These are phyloP conservation scores for Rhynchonycteris naso DNA, from an alignment of 2,797 vertebrate species.

Conservation along the genomic window DNA sequence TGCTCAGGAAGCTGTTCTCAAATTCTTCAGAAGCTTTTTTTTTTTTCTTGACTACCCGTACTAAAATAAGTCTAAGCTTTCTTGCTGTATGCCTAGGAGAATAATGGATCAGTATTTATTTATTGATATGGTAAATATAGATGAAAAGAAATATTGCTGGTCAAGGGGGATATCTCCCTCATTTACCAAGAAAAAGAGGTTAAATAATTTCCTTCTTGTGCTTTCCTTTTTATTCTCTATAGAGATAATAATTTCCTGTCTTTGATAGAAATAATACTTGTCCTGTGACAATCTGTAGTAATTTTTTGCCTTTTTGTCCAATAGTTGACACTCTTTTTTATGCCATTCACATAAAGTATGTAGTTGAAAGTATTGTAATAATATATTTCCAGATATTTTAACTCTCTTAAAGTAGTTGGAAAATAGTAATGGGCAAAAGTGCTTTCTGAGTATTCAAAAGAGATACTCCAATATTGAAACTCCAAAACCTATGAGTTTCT, in stretches of 20 bases:
- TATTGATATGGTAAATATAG: background rate
- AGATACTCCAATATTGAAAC: background rate
- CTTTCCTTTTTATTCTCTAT: background rate
- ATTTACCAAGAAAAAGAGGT: conserved; percentile 20
- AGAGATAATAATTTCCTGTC: background rate
- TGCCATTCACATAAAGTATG: background rate
- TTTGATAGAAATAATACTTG: background rate
- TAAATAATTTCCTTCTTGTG: background rate
- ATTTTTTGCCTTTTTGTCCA: background rate
- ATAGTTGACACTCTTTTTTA: background rate
- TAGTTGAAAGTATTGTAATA: background rate
- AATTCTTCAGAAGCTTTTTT: background rate
- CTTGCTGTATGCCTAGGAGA: background rate
- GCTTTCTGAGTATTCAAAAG: background rate
- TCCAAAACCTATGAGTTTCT: background rate
- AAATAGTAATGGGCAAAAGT: conserved; percentile 19
- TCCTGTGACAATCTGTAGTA: background rate
- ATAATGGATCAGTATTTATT: background rate
- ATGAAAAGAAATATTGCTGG: background rate
- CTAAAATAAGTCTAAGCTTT: background rate
- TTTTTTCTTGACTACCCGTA: background rate
- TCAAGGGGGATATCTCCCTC: background rate
- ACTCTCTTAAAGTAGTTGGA: background rate
- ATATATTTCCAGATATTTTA: background rate
- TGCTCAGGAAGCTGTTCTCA: background rate